A percentile compares a stretch with the other conserved stretches of the same genome.
Conservation (phyloP, 2,888 invertebrate species). For the Proisotoma minuta region DNA sequence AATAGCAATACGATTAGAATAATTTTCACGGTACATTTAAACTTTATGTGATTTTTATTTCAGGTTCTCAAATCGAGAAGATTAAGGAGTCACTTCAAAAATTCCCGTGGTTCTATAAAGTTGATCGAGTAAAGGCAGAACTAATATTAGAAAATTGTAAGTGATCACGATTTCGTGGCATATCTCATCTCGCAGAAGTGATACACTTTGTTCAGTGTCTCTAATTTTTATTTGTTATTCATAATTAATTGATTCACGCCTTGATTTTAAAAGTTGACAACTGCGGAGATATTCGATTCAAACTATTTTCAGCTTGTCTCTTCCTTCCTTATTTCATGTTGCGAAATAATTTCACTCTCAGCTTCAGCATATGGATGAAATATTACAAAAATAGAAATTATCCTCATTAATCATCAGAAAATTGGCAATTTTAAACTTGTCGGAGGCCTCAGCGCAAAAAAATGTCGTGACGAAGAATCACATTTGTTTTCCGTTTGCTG, state of each 20-base stretch:
- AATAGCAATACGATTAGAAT: too few species aligned
- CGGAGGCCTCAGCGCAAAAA: neutral
- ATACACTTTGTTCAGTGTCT: neutral
- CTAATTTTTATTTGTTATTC: neutral
- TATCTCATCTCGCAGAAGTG: neutral
- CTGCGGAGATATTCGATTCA: neutral
- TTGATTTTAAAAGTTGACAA: neutral
- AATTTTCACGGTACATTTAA: too few species aligned
- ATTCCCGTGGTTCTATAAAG: conserved; percentile 47
- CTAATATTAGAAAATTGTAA: conserved; percentile 47
- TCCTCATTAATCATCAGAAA: neutral
- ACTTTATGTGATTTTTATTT: too few species aligned
- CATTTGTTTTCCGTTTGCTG: neutral
- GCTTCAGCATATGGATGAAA: neutral
- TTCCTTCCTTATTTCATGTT: too few species aligned
- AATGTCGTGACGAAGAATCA: neutral
- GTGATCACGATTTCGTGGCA: conserved; percentile 13
- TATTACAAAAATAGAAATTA: neutral
- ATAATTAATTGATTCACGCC: neutral
- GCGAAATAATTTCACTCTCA: neutral
- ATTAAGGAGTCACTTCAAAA: conserved; percentile 45
- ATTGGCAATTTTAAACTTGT: neutral
- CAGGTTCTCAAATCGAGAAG: conserved; percentile 39
- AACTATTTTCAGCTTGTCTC: neutral
- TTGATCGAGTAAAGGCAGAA: conserved; percentile 46